These are phyloP conservation scores for Andinoacara biseriatus DNA, from an alignment of 2,113 vertebrate species.

Conservation along the genomic window DNA sequence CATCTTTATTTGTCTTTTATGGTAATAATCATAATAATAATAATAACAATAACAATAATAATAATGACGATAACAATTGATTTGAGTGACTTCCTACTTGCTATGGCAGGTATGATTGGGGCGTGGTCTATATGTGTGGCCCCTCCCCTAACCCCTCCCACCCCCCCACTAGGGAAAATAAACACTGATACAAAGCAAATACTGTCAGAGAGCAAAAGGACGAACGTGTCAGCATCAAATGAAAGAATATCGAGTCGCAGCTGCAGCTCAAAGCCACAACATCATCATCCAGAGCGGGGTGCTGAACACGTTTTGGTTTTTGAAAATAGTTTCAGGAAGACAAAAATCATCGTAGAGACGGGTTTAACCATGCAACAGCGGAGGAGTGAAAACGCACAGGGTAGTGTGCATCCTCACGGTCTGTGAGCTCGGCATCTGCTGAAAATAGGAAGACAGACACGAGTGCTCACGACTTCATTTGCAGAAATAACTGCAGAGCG, in stretches of 20 bases:
- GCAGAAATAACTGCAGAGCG: not conserved
- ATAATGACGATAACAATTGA: conserved; percentile 43
- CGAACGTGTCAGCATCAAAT: conserved; percentile 17
- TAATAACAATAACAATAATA: conserved; percentile 53
- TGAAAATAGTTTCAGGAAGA: conserved; percentile 62
- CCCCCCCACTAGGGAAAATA: conserved; percentile 50
- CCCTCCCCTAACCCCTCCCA: conserved; percentile 60
- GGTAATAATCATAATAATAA: conserved; percentile 59
- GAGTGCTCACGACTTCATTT: not conserved
- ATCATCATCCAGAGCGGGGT: conserved; percentile 22
- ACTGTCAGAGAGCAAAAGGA: conserved; percentile 63
- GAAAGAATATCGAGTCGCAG: conserved; percentile 12
- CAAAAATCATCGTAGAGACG: conserved; percentile 53
- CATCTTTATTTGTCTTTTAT: conserved; percentile 61
- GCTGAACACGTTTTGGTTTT: conserved; percentile 55
- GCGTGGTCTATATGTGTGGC: conserved; percentile 36
- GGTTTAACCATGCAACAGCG: not conserved
- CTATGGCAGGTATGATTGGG: conserved; percentile 47
- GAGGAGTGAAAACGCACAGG: not conserved
- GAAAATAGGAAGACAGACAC: conserved; percentile 30
- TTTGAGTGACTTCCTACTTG: conserved; percentile 48
- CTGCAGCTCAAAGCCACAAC: not conserved
- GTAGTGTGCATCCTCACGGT: not conserved
- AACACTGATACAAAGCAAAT: conserved; percentile 77
- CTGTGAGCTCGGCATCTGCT: not conserved